Base-by-base conservation (phyloP, 2,888 invertebrate genomes). In the Pterobdella sp. region DNA sequence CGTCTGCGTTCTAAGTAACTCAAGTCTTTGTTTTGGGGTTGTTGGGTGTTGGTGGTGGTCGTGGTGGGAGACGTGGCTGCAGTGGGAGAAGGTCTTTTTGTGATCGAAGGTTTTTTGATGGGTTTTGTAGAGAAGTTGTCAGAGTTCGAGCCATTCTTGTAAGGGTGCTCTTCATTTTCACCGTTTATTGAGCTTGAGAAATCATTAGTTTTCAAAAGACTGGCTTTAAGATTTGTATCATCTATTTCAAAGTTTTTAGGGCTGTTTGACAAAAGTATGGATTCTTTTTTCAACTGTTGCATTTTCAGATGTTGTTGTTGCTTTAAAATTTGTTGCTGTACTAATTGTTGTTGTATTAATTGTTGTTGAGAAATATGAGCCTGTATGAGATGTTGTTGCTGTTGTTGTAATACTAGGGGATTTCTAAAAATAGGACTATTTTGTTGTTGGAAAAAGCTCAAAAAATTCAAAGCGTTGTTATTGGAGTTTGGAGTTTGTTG, bases 1-100 rank as follows among this genome's bases (percentile, higher is more conserved):
- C 77, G 77, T 31, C 80, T 69, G 70, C 79, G 78, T 68, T 79
- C 74, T 29, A 72, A 34, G 56, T 74, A 74, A 34, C 66, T 67
- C 37, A 34, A 63, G n/a, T 26, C 63, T n/a, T 63, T 63, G 63
- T n/a, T 22, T 7, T n/a, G 14, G n/a, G n/a, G n/a, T 63, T 18
- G 63, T 63, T 4, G n/a, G 14, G 7, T 7, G 63, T 63, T 7
- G 63, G 7, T 63, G 63, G 63, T 63, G 7, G 63, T 63, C 31
- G 68, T 37, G 68, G 22, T 37, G 37, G 37, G 37, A 35, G 68
- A 37, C 26, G 35, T 22, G 68, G 36, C 1, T 35, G 68, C 22
- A 37, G 68, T 26, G 29, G 68, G 37, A 29, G 68, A 18, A 22
- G 36, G 1, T 29, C 35, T 3, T 26, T 35, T 52, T n/a, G 70